Conservation (phyloP, 1,140 invertebrate species). For the Hestina assimilis region DNA sequence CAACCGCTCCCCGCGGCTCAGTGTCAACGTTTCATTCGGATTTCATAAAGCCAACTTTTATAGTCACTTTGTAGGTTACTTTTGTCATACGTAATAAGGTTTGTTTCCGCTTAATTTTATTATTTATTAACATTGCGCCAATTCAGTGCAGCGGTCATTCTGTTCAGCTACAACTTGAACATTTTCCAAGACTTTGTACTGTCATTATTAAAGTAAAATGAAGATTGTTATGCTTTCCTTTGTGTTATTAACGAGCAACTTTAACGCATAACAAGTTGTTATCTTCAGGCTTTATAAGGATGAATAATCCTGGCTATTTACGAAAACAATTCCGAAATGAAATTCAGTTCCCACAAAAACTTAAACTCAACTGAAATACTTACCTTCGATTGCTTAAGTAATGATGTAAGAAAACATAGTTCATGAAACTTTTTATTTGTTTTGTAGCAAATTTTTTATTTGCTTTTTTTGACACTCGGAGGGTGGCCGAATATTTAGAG, state of each 20-base stretch:
- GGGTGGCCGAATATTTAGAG: too few relatives aligned
- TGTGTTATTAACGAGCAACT: constrained; percentile 51
- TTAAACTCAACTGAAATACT: too few relatives aligned
- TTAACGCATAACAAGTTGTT: constrained; percentile 37
- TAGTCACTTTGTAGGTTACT: not conserved
- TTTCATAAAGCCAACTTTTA: constrained; percentile 38
- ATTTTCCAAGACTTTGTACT: constrained; percentile 58
- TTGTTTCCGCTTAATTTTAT: constrained; percentile 19
- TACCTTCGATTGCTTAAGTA: not conserved
- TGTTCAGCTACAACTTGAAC: constrained; percentile 52
- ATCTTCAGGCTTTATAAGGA: constrained; percentile 31
- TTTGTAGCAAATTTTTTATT: too few relatives aligned
- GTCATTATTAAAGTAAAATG: constrained; percentile 64
- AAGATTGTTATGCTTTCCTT: constrained; percentile 57
- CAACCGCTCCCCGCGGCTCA: constrained; percentile 49
- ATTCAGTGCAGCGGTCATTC: constrained; percentile 58
- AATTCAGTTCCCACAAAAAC: not conserved
- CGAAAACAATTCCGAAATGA: not conserved
- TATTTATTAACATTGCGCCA: constrained; percentile 26
- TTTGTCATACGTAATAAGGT: constrained; percentile 21
- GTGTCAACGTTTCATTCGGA: constrained; percentile 69
- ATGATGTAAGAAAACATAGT: not conserved
- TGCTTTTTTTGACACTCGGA: too few relatives aligned
- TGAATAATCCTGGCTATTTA: constrained; percentile 10
- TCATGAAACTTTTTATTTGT: too few relatives aligned